Base-by-base conservation (phyloP, 2,113 vertebrate species). In the Phrynosoma platyrhinos region DNA sequence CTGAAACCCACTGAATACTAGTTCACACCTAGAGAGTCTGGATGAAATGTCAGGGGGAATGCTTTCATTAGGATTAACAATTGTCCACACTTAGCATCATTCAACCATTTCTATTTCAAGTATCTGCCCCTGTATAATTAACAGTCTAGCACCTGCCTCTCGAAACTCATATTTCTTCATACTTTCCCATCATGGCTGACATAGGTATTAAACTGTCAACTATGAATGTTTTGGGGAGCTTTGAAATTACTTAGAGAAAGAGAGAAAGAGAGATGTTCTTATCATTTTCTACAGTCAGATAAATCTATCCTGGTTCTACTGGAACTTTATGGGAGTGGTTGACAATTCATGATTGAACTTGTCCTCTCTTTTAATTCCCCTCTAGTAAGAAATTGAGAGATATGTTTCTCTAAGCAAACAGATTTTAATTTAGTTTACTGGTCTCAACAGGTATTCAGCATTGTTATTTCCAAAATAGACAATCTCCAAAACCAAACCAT, bases 111-210 rank as follows among this genome's bases (percentile, higher is more conserved):
- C 66, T 55, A 53, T n/a, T 77, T 32, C 42, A 69, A 55, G 42
- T 40, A 55, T 68, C 72, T 55, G 12, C 32, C 42, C 23, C 72
- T 88, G 9, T 83, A 78, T 88, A 88, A 88, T 88, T 88, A 83
- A 52, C 40, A 27, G 18, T 14, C 40, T 21, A 52, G 72, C 42
- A n/a, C 78, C 18, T 78, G 36, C 20, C 27, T 86, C 84, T n/a
- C 14, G 62, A 86, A 68, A 78, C 27, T 52, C 42, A 13, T 69
- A 23, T 52, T 79, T 53, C 42, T 78, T 79, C 62, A 68, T 68
- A 52, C 20, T 53, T 69, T 27, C 68, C 84, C 32, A 8, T 79
- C 75, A 79, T 32, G 40, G 10, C 32, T 79, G 76, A 86, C 42
- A 55, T 30, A 40, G 72, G 62, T 69, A 88, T 78, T 88, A 83